phyloP scores from a whole-genome alignment of 2,797 vertebrate species.

The Anomalospiza imberbis region DNA sequence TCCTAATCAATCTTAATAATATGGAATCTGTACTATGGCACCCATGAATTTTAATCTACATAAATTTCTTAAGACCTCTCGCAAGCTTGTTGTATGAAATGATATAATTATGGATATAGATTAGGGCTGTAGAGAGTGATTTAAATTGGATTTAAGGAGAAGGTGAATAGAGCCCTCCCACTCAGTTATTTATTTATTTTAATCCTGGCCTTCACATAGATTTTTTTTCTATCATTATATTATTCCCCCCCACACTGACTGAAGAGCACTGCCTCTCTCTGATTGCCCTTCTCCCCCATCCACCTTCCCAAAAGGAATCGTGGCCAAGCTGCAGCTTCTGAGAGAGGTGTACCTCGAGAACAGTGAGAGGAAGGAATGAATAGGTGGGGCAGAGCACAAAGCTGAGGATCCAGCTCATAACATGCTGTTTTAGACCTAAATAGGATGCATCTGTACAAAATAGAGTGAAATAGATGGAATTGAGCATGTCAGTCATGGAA shows the following conservation, averaged over 20 bases:
- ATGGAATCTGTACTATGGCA: constrained; percentile 68
- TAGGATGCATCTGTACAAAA: background rate
- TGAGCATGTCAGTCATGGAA: background rate
- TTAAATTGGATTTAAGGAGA: constrained; percentile 73
- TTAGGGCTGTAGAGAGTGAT: constrained; percentile 68
- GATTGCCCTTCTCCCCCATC: background rate
- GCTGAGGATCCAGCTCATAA: background rate
- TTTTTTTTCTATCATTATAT: background rate
- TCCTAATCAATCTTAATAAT: constrained; percentile 79
- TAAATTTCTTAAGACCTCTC: constrained; percentile 73
- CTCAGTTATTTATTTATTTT: constrained; percentile 61
- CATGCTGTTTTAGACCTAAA: accelerated
- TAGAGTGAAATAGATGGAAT: background rate
- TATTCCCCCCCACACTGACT: background rate
- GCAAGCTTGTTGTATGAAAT: constrained; percentile 70
- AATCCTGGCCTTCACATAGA: constrained; percentile 17
- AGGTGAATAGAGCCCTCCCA: constrained; percentile 61
- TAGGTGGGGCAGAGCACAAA: background rate
- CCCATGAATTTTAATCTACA: constrained; percentile 77
- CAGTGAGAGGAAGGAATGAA: background rate
- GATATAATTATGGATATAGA: constrained; percentile 75
- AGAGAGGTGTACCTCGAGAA: background rate
- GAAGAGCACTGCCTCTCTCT: background rate
- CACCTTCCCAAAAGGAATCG: background rate
- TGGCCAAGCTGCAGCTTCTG: background rate